Percentiles rank a stretch among this genome's conserved stretches.
Conservation (phyloP, 2,113 vertebrate species). For the Neodon shergylaensis region DNA sequence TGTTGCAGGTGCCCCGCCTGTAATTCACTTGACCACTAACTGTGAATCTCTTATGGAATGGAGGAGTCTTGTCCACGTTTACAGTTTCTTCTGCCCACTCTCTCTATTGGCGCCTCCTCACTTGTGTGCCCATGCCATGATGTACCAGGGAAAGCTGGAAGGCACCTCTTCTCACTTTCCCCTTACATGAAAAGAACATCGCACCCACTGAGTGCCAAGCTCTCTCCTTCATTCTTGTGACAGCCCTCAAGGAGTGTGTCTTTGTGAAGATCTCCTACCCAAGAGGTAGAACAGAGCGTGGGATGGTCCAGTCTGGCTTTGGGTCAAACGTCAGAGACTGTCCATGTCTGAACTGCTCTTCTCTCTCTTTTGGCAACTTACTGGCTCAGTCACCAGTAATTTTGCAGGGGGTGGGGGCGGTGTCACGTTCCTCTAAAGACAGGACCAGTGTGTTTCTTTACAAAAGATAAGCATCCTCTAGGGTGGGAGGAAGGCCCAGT, state of each 20-base stretch:
- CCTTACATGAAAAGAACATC: neutral
- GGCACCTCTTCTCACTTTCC: neutral
- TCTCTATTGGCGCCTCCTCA: neutral
- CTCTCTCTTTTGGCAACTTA: neutral
- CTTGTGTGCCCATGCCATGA: neutral
- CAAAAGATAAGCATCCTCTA: conserved; percentile 17
- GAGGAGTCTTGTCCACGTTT: neutral
- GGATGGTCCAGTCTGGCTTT: neutral
- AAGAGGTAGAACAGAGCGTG: neutral
- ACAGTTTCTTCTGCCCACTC: neutral
- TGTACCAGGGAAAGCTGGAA: neutral
- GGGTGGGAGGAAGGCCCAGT: neutral
- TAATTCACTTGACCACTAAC: neutral
- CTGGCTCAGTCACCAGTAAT: neutral
- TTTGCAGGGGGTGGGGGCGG: neutral
- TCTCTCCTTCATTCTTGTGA: neutral
- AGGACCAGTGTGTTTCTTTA: conserved; percentile 16
- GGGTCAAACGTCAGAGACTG: neutral
- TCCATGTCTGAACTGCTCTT: neutral
- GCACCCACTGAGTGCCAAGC: neutral
- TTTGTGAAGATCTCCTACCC: neutral
- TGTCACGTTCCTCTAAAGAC: conserved; percentile 1
- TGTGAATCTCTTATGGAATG: neutral
- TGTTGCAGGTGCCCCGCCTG: accelerated
- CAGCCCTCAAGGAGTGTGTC: accelerated